phyloP scores from a whole-genome alignment of 2,888 invertebrate species.

The Drosophila colorata region DNA sequence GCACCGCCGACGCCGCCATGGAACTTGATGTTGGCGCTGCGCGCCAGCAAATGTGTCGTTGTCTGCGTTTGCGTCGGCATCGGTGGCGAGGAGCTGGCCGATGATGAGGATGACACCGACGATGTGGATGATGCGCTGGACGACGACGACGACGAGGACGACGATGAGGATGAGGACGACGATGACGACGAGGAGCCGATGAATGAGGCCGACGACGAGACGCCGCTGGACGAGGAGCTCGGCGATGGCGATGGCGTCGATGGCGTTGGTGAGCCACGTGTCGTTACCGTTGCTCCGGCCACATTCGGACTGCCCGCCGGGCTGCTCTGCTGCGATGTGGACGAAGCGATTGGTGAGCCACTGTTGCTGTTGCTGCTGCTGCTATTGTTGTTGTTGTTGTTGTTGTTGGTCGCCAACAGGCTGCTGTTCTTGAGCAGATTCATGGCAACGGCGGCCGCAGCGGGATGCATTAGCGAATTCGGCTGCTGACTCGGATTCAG shows the following conservation, averaged over 20 bases:
- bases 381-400: constrained; percentile 34
- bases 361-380: constrained; percentile 23
- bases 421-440: constrained; percentile 38
- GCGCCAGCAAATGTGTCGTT: constrained; percentile 62
- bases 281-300: constrained; percentile 66
- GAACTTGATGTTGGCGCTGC: constrained; percentile 53
- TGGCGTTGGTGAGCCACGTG: constrained; percentile 84
- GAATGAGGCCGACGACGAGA: constrained; percentile 81
- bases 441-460: constrained; percentile 29
- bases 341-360: constrained; percentile 27
- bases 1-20: constrained; percentile 45
- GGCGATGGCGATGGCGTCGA: constrained; percentile 85
- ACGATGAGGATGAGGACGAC: constrained; percentile 51
- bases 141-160: constrained; percentile 51
- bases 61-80: constrained; percentile 41
- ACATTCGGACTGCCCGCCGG: constrained; percentile 68
- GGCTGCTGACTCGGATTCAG: constrained; percentile 8
- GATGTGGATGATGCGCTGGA: constrained; percentile 59
- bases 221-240: constrained; percentile 84
- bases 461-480: constrained; percentile 28
- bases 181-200: constrained; percentile 63
- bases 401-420: constrained; percentile 10
- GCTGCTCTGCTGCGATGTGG: constrained; percentile 54
- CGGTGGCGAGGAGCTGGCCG: constrained; percentile 75
- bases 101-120: constrained; percentile 43